These are phyloP conservation scores for Melanerpes formicivorus DNA, from an alignment of 2,113 vertebrate species.

Conservation along the genomic window DNA sequence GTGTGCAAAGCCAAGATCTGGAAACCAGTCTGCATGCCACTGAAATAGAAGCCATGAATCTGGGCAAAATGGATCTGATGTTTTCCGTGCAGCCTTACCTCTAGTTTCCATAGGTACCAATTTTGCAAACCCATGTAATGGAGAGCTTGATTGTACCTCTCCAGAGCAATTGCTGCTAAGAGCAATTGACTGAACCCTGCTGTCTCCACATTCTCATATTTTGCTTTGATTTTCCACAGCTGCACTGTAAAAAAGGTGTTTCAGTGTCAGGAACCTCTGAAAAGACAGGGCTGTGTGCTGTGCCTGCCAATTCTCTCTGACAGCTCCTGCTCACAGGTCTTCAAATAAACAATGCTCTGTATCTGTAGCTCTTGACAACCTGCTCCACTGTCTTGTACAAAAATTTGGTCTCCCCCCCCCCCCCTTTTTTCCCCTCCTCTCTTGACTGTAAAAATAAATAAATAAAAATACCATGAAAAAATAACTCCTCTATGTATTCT, in stretches of 20 bases:
- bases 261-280: not conserved
- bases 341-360: not conserved
- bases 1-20: not conserved
- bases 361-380: not conserved
- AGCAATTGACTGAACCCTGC: not conserved
- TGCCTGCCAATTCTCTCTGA: not conserved
- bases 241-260: not conserved
- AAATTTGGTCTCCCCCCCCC: not conserved
- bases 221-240: slow-evolving; percentile 1
- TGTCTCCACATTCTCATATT: not conserved
- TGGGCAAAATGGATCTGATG: not conserved
- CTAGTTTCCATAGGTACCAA: not conserved
- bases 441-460: not conserved
- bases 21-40: not conserved
- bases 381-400: not conserved
- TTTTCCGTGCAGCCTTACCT: not conserved
- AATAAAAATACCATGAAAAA: not conserved
- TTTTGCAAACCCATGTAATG: not conserved
- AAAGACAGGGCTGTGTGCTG: not conserved
- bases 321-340: slow-evolving; percentile 7
- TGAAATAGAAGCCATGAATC: not conserved
- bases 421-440: not conserved
- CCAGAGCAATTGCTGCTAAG: not conserved
- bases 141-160: slow-evolving; percentile 22
- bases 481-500: not conserved